Evolutionary conservation across 2,113 vertebrate genomes (phyloP), one percentile per base, ranked within the genome.

Genomic region (Ardeotis arabs): DNA sequence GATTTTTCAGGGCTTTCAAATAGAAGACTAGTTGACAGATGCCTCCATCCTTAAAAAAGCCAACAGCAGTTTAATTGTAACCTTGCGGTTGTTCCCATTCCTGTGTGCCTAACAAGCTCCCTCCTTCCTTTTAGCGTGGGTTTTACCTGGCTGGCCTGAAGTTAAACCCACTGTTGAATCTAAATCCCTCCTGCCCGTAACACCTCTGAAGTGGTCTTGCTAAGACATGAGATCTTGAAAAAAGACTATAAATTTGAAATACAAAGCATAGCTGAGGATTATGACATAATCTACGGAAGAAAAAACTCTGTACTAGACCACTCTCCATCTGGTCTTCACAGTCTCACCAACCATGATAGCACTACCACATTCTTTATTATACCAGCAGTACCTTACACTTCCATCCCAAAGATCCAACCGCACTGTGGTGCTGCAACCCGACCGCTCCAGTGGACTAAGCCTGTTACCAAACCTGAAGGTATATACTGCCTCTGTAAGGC

Each of bases 1-100:
- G 83, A 90, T 75, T 94, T 87, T 92, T 90, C 86, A 59, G 52
- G 63, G 84, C 72, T 95, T 95, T 94, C 91, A 86, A 66, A 90
- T 7, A 49, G 72, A 93, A 93, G 85, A 90, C 92, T 86, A 73
- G 20, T 41, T 95, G 69, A 66, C 80, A 93, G 83, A 86, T 79
- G 69, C 55, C 84, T 92, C 90, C 64, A 56, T 72, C 80, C 60
- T 91, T 73, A 93, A 86, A 56, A 55, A 84, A 90, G 86, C 53
- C 88, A 93, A 78, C 12, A 76, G 66, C 53, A 92, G 53, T 74
- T 93, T 87, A 93, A 91, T 39, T 72, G 39, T 63, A 92, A 78
- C 69, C 70, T 58, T 1, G 6, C 39, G 31, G 66, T 25, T 60
- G 53, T 41, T 76, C 45, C 77, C 70, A 39, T n/a, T 73, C 60